Evolutionary conservation across 2,797 vertebrate genomes (phyloP).

Genomic region (Crocidura indochinensis): DNA sequence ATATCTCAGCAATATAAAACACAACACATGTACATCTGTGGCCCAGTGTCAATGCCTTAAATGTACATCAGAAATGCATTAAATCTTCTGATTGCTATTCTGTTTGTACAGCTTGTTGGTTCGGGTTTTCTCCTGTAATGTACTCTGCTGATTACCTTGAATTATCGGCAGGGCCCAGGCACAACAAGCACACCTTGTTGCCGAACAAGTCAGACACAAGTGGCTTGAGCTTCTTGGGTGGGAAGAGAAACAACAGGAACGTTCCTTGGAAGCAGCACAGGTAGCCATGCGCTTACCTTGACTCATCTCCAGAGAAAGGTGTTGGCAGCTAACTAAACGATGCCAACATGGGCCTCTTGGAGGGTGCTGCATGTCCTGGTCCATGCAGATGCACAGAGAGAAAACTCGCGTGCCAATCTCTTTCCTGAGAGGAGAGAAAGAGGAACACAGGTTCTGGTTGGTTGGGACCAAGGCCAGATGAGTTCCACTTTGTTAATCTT

Average conservation of each 20-base stretch:
- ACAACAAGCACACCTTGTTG: constrained; percentile 92
- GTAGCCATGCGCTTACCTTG: neutral
- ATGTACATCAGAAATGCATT: constrained; percentile 99
- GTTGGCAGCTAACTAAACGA: too few relatives aligned
- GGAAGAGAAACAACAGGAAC: constrained; percentile 82
- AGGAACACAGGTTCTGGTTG: neutral
- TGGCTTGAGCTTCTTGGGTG: constrained; percentile 80
- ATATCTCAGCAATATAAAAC: constrained; percentile 99
- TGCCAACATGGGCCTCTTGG: neutral
- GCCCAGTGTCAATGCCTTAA: constrained; percentile 97
- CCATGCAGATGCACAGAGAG: accelerated
- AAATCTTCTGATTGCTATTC: constrained; percentile 98
- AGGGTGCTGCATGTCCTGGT: neutral
- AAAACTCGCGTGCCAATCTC: accelerated
- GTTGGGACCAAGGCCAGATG: neutral
- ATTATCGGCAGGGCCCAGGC: constrained; percentile 93
- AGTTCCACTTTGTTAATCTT: neutral
- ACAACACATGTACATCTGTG: constrained; percentile 99
- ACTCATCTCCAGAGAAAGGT: constrained; percentile 17
- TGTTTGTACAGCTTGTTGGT: constrained; percentile 95
- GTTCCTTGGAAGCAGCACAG: constrained; percentile 73
- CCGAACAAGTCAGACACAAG: constrained; percentile 89
- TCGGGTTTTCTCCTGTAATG: constrained; percentile 94
- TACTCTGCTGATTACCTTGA: constrained; percentile 94
- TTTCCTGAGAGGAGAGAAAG: too few relatives aligned